phyloP scores from a whole-genome alignment of 2,797 vertebrate species.

The Gymnocypris eckloni region DNA sequence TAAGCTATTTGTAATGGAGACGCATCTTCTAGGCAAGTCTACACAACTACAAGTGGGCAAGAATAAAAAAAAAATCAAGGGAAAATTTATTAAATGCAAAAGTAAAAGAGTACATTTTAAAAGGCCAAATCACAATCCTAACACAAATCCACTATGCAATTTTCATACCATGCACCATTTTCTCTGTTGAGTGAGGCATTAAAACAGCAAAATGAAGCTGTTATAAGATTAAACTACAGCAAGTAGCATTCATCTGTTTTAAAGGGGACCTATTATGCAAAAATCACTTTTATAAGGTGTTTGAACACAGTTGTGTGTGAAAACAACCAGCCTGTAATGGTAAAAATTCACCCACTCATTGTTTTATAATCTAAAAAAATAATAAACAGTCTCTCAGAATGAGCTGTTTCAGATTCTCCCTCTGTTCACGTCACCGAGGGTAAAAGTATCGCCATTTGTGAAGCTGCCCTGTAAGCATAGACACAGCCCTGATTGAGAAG shows the following conservation, averaged over 20 bases:
- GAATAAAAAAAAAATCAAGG: not conserved
- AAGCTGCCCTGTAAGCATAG: too few relatives aligned
- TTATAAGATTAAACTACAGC: conserved; percentile 1
- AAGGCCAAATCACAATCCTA: conserved; percentile 45
- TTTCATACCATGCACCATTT: conserved; percentile 77
- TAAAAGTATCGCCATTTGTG: too few relatives aligned
- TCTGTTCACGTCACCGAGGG: too few relatives aligned
- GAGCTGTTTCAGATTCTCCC: too few relatives aligned
- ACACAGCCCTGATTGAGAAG: too few relatives aligned
- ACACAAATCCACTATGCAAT: conserved; percentile 45
- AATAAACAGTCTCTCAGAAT: too few relatives aligned
- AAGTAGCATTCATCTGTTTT: conserved; percentile 18
- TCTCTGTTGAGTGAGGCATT: conserved; percentile 73
- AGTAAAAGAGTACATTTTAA: not conserved
- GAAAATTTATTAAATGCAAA: conserved; percentile 1
- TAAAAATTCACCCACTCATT: too few relatives aligned
- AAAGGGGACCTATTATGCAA: not conserved
- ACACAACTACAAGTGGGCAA: not conserved
- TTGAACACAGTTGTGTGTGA: too few relatives aligned
- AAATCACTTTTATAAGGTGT: too few relatives aligned
- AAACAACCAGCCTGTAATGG: too few relatives aligned
- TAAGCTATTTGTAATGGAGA: not conserved
- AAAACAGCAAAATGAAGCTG: conserved; percentile 61
- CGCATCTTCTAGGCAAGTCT: not conserved
- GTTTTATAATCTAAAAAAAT: too few relatives aligned